These are phyloP conservation scores for Polypedilum vanderplanki DNA, from an alignment of 1,140 invertebrate species.

Conservation along the genomic window DNA sequence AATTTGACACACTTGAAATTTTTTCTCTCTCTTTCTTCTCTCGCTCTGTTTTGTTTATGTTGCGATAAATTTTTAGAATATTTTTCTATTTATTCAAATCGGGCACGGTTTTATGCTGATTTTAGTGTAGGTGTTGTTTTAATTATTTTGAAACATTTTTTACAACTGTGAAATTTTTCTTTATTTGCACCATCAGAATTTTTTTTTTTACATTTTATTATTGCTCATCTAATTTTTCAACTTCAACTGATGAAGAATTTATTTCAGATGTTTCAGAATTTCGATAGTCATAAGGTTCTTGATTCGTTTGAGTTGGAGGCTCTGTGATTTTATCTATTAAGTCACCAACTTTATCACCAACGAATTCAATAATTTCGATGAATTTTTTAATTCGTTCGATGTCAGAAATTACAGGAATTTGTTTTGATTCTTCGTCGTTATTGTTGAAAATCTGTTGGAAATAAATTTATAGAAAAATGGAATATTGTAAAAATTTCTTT, in stretches of 20 bases:
- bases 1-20: too few species aligned
- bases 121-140: too few species aligned
- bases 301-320: not conserved
- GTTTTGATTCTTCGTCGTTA: not conserved
- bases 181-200: not conserved
- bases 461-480: too few species aligned
- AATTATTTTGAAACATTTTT: too few species aligned
- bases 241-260: not conserved
- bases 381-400: conserved; percentile 7
- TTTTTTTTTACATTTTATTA: not conserved
- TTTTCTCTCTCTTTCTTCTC: too few species aligned
- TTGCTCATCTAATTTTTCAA: not conserved
- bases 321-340: not conserved
- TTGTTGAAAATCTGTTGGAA: not conserved
- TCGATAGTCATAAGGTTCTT: not conserved
- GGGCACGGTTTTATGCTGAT: too few species aligned
- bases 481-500: not conserved
- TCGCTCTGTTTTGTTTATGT: conserved; percentile 16
- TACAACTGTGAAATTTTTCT: too few species aligned
- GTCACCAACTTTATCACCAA: not conserved
- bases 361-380: not conserved
- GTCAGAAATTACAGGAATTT: conserved; percentile 12
- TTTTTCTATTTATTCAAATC: not conserved
- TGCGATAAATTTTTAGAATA: not conserved
- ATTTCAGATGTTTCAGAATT: not conserved